Evolutionary conservation across 2,113 vertebrate genomes (phyloP).

Genomic region (Loxodonta africana): DNA sequence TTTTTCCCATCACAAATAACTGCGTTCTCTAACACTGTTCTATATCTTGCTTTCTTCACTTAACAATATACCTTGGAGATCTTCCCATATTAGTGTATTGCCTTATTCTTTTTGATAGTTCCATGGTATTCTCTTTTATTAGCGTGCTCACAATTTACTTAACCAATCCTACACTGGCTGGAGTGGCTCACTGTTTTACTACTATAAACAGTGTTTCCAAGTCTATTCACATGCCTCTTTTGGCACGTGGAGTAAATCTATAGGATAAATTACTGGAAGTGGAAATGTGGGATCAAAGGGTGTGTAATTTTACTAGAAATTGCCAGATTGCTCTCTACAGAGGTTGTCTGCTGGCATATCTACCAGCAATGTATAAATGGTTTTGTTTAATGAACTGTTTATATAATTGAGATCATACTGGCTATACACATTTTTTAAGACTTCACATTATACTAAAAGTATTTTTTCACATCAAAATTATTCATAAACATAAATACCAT

Average conservation of each 20-base stretch:
- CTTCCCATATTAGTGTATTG: neutral
- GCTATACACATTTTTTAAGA: neutral
- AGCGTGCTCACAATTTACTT: neutral
- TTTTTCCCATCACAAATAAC: neutral
- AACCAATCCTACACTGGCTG: neutral
- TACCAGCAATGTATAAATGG: neutral
- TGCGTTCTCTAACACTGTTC: neutral
- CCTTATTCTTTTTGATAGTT: neutral
- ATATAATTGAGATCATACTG: neutral
- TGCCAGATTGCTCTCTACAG: neutral
- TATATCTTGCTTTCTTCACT: neutral
- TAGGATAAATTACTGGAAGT: neutral
- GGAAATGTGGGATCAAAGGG: neutral
- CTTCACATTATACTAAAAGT: neutral
- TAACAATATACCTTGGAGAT: neutral
- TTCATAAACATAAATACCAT: neutral
- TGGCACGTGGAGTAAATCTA: neutral
- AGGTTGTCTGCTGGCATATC: neutral
- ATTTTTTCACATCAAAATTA: neutral
- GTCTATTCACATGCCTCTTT: neutral
- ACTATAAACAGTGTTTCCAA: neutral
- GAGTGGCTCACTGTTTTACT: neutral
- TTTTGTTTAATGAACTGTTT: neutral
- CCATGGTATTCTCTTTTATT: neutral
- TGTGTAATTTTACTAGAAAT: neutral